A percentile compares a stretch with the other conserved stretches of the same genome.
These are phyloP conservation scores for Noctua comes DNA, from an alignment of 2,888 invertebrate species.

Conservation along the genomic window DNA sequence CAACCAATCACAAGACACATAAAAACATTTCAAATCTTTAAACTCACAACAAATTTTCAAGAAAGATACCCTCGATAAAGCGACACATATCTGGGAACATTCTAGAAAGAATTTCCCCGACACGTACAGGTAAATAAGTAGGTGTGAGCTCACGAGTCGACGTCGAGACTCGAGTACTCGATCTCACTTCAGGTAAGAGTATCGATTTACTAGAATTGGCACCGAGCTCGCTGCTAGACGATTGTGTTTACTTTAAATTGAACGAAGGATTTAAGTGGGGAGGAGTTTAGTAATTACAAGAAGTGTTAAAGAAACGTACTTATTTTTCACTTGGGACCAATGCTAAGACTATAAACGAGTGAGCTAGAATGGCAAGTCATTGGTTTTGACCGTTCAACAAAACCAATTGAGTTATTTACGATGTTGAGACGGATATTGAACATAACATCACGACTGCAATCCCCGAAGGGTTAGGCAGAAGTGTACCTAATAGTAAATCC, in stretches of 20 bases:
- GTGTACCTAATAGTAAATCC: too few relatives aligned
- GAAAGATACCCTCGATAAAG: background rate
- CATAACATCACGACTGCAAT: too few relatives aligned
- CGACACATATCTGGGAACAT: slow-evolving; percentile 2
- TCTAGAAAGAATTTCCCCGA: slow-evolving; percentile 8
- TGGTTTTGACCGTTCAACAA: background rate
- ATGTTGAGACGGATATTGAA: too few relatives aligned
- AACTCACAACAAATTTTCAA: background rate
- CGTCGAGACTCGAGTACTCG: slow-evolving; percentile 25
- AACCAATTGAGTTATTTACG: too few relatives aligned
- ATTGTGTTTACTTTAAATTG: slow-evolving; percentile 51
- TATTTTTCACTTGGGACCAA: too few relatives aligned
- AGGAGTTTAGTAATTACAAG: slow-evolving; percentile 14
- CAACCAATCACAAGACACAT: background rate
- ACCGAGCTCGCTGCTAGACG: slow-evolving; percentile 21
- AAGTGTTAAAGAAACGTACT: background rate
- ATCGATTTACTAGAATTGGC: slow-evolving; percentile 49
- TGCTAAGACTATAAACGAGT: too few relatives aligned
- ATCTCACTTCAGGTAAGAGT: slow-evolving; percentile 47
- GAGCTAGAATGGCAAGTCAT: background rate
- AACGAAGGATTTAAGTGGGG: slow-evolving; percentile 26
- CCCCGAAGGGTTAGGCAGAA: too few relatives aligned
- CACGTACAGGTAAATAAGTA: slow-evolving; percentile 45
- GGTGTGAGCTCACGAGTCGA: slow-evolving; percentile 33
- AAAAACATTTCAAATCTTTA: background rate